Evolutionary conservation across 2,888 invertebrate species (phyloP), one percentile per base, ranked within the genome.

Genomic region (Choristoneura rosaceana): DNA sequence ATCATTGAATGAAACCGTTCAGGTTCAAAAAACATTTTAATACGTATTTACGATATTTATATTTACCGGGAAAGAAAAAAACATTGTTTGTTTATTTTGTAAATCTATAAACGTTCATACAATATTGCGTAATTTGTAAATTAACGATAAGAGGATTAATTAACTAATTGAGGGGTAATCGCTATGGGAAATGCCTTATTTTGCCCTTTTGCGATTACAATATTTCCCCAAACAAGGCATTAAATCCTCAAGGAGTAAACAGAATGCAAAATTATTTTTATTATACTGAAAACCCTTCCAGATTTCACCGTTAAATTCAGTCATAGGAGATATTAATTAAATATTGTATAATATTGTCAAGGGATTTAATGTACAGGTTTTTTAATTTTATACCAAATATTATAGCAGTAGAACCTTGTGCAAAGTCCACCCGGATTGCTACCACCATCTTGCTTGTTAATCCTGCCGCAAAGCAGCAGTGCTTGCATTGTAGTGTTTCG

Each of bases 111-210:
- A 9, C 15, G 3, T 25, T 17, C 12, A 12, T 25, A 55, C 2
- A 25, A 25, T 25, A 55, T 12, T 55, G 55, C 12, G 10, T 25
- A 12, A 4, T 55, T 55, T 25, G 25, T 62, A 38, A 58, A 62
- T 67, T 62, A 45, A 10, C 15, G 25, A 15, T 68, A 62, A 71
- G 67, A 71, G 71, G 71, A 55, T 68, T 62, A 71, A 71, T 67
- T 71, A 63, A 50, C 62, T 67, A 68, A 71, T 67, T 66, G 66
- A 67, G 59, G 67, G 58, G 63, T 63, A 47, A 71, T 64, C 50
- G 34, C 64, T 50, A 9, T 58, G 62, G 71, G 15, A 41, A 71
- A 63, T 58, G 7, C 25, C 9, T n/a, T 63, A 52, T 15, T 38
- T 52, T 33, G 14, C 15, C 43, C 50, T 50, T 41, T 38, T 34